Conservation (phyloP, 2,113 vertebrate genomes). For the Collichthys lucidus region DNA sequence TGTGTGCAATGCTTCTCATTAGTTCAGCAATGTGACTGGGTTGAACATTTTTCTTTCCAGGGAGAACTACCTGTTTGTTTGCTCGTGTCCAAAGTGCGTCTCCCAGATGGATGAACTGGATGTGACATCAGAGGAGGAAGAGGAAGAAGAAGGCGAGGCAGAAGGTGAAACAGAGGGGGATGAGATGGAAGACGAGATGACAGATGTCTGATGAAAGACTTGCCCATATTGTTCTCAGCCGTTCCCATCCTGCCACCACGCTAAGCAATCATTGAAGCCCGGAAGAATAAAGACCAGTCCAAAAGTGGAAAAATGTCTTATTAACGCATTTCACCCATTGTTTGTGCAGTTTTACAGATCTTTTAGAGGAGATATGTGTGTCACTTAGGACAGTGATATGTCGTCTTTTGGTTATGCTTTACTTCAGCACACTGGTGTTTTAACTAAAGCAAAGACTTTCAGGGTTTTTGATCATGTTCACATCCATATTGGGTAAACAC, state of each 20-base stretch:
- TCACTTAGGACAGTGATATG: background rate
- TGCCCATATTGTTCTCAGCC: slow-evolving; percentile 41
- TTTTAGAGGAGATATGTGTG: background rate
- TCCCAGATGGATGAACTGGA: slow-evolving; percentile 92
- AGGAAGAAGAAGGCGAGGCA: slow-evolving; percentile 88
- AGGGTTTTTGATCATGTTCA: background rate
- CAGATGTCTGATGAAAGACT: slow-evolving; percentile 90
- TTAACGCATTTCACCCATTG: slow-evolving; percentile 15
- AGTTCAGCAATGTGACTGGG: slow-evolving; percentile 37
- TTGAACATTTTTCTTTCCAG: slow-evolving; percentile 75
- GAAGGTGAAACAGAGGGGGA: slow-evolving; percentile 91
- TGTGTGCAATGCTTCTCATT: slow-evolving; percentile 9
- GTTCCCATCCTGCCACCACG: slow-evolving; percentile 21
- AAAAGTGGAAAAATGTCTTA: slow-evolving; percentile 18
- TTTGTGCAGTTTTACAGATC: slow-evolving; percentile 16
- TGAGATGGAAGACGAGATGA: slow-evolving; percentile 98
- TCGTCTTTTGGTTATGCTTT: slow-evolving; percentile 7
- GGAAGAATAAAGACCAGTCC: slow-evolving; percentile 35
- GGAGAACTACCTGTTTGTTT: slow-evolving; percentile 98
- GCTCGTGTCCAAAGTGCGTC: slow-evolving; percentile 95
- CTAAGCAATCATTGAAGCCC: slow-evolving; percentile 32
- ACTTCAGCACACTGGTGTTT: slow-evolving; percentile 16
- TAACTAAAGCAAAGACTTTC: slow-evolving; percentile 11
- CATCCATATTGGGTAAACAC: background rate
- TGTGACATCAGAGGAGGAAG: slow-evolving; percentile 94